Base-by-base conservation (phyloP, 2,888 invertebrate species). In the Scaptomyza tumidula region DNA sequence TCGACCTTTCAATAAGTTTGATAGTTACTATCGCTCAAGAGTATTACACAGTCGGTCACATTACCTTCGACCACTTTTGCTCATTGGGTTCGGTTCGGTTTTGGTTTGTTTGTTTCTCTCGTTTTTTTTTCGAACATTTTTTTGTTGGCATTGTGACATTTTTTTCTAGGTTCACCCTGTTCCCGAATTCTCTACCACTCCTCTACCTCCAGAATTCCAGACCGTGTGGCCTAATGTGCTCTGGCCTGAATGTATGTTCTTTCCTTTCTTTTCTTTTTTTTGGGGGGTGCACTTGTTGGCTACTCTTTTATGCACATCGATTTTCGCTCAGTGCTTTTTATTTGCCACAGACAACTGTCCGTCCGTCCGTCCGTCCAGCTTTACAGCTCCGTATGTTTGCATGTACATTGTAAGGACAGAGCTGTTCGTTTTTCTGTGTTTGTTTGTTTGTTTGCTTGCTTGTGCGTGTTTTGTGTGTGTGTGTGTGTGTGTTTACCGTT, bases 271-370 rank as follows among this genome's bases (percentile, higher is more conserved):
- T n/a, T n/a, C 6, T 35, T 0, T 35, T 37, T 13, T 74, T 49
- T 29, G 33, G 43, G 33, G 33, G 43, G 33, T 69, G 65, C 86
- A 85, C 86, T 87, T 87, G 88, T 82, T 87, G 86, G 81, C 85
- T 84, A 86, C 82, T 88, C 84, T 80, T 75, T 80, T 84, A 84
- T 84, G 83, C 86, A 88, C 83, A 84, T 88, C 83, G 88, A 88
- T 84, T 83, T 83, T 88, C 83, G 88, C 88, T 88, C 83, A 83
- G 88, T 83, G 88, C 83, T 86, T 86, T 84, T 88, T 88, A 88
- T 84, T 88, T 88, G 85, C 84, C 64, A 39, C 10, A 66, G 57
- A 69, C 70, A 49, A 46, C 35, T 19, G 35, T 48, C 46, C 55
- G 63, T 78, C 61, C 69, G 14, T 35, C 57, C 24, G 52, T 10